A percentile compares a stretch with the other conserved stretches of the same genome.
Evolutionary conservation across 1,140 invertebrate genomes (phyloP).

Genomic region (Calliopsis andreniformis): DNA sequence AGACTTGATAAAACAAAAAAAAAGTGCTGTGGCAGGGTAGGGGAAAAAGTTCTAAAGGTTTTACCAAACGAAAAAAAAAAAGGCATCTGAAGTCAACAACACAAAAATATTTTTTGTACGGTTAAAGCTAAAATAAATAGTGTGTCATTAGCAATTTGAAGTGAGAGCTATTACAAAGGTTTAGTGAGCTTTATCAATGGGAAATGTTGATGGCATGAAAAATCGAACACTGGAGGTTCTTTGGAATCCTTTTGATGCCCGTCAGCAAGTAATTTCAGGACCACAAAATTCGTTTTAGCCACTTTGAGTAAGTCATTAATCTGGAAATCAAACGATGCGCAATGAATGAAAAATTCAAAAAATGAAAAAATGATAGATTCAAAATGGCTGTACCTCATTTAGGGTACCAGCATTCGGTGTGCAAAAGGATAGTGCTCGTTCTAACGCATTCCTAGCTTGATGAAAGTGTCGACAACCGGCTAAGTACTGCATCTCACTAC

Average conservation of each 20-base stretch:
- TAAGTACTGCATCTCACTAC: slow-evolving; percentile 84
- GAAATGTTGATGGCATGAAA: slow-evolving; percentile 93
- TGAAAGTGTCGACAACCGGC: slow-evolving; percentile 95
- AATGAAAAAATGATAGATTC: background rate
- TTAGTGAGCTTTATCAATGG: slow-evolving; percentile 91
- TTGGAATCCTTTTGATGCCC: slow-evolving; percentile 94
- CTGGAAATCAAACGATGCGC: slow-evolving; percentile 81
- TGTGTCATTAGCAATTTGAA: slow-evolving; percentile 43
- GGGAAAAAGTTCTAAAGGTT: slow-evolving; percentile 7
- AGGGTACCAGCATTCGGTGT: slow-evolving; percentile 86
- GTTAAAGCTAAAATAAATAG: slow-evolving; percentile 64
- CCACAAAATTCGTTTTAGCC: slow-evolving; percentile 97
- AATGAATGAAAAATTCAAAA: slow-evolving; percentile 24
- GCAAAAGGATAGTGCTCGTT: slow-evolving; percentile 82
- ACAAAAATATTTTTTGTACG: slow-evolving; percentile 43
- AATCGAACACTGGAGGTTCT: slow-evolving; percentile 94
- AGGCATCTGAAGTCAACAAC: slow-evolving; percentile 30
- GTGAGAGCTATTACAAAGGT: slow-evolving; percentile 32
- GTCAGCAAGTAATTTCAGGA: slow-evolving; percentile 93
- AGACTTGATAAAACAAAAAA: slow-evolving; percentile 13
- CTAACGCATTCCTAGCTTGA: slow-evolving; percentile 92
- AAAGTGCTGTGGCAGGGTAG: background rate
- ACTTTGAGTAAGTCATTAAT: slow-evolving; percentile 92
- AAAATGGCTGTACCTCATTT: slow-evolving; percentile 86
- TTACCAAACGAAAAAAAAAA: slow-evolving; percentile 29